phyloP scores from a whole-genome alignment of 2,888 invertebrate species.

The Xanthostigma xanthostigma region DNA sequence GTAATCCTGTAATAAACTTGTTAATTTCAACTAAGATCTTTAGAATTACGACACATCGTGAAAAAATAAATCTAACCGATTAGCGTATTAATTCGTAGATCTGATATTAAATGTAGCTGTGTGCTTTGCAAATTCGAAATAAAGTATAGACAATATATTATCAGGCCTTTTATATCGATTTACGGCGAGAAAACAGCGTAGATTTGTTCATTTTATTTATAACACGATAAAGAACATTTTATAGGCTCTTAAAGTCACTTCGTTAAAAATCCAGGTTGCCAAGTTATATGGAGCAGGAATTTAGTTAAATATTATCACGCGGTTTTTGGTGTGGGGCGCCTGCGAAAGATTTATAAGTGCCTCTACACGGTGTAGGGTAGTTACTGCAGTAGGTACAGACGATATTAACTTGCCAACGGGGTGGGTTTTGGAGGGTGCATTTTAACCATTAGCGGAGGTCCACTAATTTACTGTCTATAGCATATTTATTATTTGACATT shows the following conservation, averaged over 20 bases:
- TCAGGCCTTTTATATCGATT: too few species aligned
- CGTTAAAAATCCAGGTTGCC: slow-evolving; percentile 17
- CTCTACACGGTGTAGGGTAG: slow-evolving; percentile 8
- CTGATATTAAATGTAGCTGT: too few species aligned
- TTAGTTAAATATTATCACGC: slow-evolving; percentile 31
- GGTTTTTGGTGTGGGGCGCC: slow-evolving; percentile 22
- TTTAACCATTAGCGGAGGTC: too few species aligned
- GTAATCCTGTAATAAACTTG: too few species aligned
- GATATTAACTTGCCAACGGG: slow-evolving; percentile 24
- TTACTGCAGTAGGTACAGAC: slow-evolving; percentile 15
- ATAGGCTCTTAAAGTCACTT: slow-evolving; percentile 5
- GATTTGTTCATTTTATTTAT: slow-evolving; percentile 6
- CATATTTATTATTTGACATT: too few species aligned
- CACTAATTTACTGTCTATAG: too few species aligned
- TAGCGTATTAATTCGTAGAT: too few species aligned
- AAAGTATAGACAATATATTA: too few species aligned
- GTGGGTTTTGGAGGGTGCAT: slow-evolving; percentile 16
- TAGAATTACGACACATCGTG: too few species aligned
- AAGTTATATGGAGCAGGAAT: slow-evolving; percentile 30
- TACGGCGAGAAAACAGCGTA: background rate
- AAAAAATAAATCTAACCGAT: too few species aligned
- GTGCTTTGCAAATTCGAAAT: too few species aligned
- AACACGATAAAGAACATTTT: slow-evolving; percentile 5
- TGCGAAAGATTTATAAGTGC: slow-evolving; percentile 29
- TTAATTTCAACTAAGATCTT: too few species aligned